Evolutionary conservation across 2,797 vertebrate genomes (phyloP), one percentile per base, ranked within the genome.

Genomic region (Diceros bicornis): DNA sequence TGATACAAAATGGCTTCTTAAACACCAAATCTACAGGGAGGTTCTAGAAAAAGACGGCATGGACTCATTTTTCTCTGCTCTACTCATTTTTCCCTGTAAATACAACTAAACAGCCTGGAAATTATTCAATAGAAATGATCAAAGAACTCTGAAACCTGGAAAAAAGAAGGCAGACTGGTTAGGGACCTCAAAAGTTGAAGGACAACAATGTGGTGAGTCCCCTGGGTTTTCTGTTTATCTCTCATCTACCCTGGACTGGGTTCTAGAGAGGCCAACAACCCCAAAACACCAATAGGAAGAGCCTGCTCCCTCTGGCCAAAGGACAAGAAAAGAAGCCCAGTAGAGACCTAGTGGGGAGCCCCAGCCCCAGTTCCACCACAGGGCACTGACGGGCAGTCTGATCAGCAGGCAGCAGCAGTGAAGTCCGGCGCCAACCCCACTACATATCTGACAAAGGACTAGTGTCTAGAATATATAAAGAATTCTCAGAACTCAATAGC

Each of bases 1-100:
- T 85, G 29, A 87, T 20, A 92, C 23, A 62, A 90, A 92, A 90
- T 29, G n/a, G 47, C 32, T 92, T 75, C 88, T 91, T 87, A 92
- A 83, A 61, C 78, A 92, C 32, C 62, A 62, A 23, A 44, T 69
- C 61, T 74, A 72, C 32, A 25, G 37, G 9, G 29, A 21, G 25
- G 37, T 44, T 82, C 62, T 61, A 34, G 71, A 74, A 69, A 91
- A 69, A 55, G 64, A 91, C 29, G 8, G 14, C 14, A 3, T 37
- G n/a, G 18, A 72, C 16, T 69, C 77, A 83, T 34, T 79, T 82
- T 93, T 66, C 57, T 72, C 50, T 18, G 27, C 11, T 69, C 2
- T n/a, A 69, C 34, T 72, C 17, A 62, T 37, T 93, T 93, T 68
- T 84, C 34, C 44, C n/a, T 81, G 61, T 75, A 93, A 92, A 61